Evolutionary conservation across 2,888 invertebrate species (phyloP), one percentile per base, ranked within the genome.

Genomic region (Sacculina carcini): DNA sequence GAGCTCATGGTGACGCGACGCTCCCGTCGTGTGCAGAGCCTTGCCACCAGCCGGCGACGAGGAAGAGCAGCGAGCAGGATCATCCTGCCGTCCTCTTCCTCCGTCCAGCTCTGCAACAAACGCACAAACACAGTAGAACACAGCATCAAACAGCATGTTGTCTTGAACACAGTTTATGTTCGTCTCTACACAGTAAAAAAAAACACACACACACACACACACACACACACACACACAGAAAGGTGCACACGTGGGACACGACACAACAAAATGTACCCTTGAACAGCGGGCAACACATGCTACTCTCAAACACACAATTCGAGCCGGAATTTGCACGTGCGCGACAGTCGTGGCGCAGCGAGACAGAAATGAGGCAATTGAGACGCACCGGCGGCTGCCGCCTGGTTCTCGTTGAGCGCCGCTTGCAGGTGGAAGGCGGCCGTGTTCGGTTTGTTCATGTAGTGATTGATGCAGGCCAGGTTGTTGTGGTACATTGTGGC

Each of bases 341-440:
- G 34, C n/a, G 12, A 34, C 34, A 34, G 34, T 34, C 10, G 31
- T 34, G 14, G 12, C 16, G 29, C 5, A 9, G 31, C 4, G 28
- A 4, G 28, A 4, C 26, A 42, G 24, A 5, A 14, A 5, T 12
- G 7, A 26, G 14, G 24, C 5, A 12, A 10, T 12, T 24, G 4
- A 26, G 26, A 42, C 2, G 42, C 42, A 39, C 6, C 28, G 42
- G 23, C 29, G 32, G 32, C 19, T 12, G 32, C 28, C 9, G 26
- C 61, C 54, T 71, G 70, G 61, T 82, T 81, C 64, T 81, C 79
- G 61, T 77, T 74, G 5, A 84, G 66, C 47, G 85, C 83, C 66
- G 77, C 76, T 59, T 78, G 76, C 58, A 83, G 76, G 65, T 83
- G 81, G 62, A 79, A 78, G 49, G 76, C 74, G 7, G 82, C 81